Evolutionary conservation across 2,797 vertebrate species (phyloP), one percentile per base, ranked within the genome.

Genomic region (Poecilia gillii): DNA sequence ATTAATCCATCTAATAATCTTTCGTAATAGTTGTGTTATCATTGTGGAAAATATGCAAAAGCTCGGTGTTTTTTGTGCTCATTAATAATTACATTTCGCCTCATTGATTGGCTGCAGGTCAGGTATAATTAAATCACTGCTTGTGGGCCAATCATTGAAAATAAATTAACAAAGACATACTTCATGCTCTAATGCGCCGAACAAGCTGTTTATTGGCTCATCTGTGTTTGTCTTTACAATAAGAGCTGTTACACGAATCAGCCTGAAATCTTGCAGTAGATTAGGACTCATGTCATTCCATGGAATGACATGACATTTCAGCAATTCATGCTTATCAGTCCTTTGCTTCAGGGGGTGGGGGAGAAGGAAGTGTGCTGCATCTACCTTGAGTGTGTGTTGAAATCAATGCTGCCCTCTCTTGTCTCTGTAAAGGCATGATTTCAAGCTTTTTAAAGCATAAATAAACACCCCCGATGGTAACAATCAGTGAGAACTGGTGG

Each of bases 401-500:
- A 94, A 93, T 92, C 88, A 91, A 76, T 18, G 3, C 77, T n/a
- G 62, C 79, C 46, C 77, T 87, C 73, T 78, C 64, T 72, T 78
- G 46, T 81, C 73, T 73, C 70, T 8, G 76, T 72, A 72, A 89
- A 81, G 73, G 75, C 78, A 49, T 85, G 73, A 88, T 90, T 90
- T 86, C 53, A 79, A 77, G 74, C 85, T 88, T 87, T 92, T 90
- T 89, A 70, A 88, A 90, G 88, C 89, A 75, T 86, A 88, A 82
- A 87, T 92, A 92, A 92, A 92, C 86, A 91, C 85, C 77, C 55
- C 71, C 84, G 87, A 90, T 84, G 79, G 83, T 85, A 83, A 90
- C 92, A 93, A 94, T 95, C 94, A 94, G 89, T 59, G 79, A 81
- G 85, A 88, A 84, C 80, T 78, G 75, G 75, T 86, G 77, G 82